Evolutionary conservation across 2,888 invertebrate genomes (phyloP), one percentile per base, ranked within the genome.

Genomic region (Thymelicus sylvestris): DNA sequence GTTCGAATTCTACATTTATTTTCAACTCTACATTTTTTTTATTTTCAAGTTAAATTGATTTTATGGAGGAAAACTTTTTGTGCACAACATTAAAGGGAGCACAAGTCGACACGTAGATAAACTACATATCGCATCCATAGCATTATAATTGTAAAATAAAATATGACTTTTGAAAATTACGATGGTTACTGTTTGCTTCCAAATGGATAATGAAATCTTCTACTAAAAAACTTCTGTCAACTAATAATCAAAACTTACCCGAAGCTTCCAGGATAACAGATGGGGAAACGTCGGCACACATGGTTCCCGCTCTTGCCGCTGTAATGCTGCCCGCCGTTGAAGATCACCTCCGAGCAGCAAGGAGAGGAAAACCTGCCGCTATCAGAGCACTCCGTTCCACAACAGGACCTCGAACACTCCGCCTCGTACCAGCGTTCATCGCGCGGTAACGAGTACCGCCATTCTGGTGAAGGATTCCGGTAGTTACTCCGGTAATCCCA

Each of bases 331-430:
- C 94, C 94, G 2, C 94, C 94, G 75, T 94, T 94, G 83, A 94
- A 94, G 77, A 94, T 94, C 77, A 92, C 92, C 75, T 94, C 94
- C 19, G 94, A 94, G 72, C 94, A 94, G 79, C 94, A 94, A 0
- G 94, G 92, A 0, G 93, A 93, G 6, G 93, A 92, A 74, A 91
- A 94, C 38, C 92, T 77, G 0, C 93, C 93, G 65, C 92, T 92
- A 73, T 93, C 94, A 7, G 88, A 80, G 66, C 90, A 91, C 63
- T 90, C 90, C 4, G 92, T 87, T 10, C 86, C 84, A 66, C 86
- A 89, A 74, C 84, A 90, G 6, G 89, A 87, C 63, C 86, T 76
- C 0, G 88, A 83, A 1, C 83, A 86, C 44, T 89, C 90, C 12
- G 86, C 83, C 50, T 84, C 86, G 74, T 82, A 88, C 86, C 90